These are phyloP conservation scores for Sebastes nivosus DNA, from an alignment of 2,797 vertebrate genomes.

Conservation along the genomic window DNA sequence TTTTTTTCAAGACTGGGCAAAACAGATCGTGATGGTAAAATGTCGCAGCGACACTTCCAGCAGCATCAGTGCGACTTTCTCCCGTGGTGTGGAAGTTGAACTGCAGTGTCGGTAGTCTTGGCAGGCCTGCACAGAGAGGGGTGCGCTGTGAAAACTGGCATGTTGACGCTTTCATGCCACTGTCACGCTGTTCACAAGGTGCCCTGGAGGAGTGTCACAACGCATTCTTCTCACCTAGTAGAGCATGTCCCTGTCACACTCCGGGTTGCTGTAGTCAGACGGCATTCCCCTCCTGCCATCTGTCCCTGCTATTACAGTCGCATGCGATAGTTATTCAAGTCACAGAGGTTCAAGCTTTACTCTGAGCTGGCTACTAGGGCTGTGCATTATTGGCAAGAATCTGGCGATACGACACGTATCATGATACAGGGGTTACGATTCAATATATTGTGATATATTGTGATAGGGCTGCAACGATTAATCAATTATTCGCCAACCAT, in stretches of 20 bases:
- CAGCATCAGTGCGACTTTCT: constrained; percentile 31
- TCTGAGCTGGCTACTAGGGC: neutral
- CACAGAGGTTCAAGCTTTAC: constrained; percentile 33
- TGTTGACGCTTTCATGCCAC: constrained; percentile 75
- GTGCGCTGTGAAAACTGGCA: constrained; percentile 74
- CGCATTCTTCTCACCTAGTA: constrained; percentile 69
- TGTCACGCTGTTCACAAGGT: constrained; percentile 74
- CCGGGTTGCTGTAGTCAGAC: constrained; percentile 66
- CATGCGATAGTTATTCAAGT: constrained; percentile 55
- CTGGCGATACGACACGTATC: no score
- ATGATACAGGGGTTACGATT: no score
- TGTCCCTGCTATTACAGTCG: constrained; percentile 46
- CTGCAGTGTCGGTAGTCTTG: constrained; percentile 58
- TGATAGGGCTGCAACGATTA: no score
- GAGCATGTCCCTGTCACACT: constrained; percentile 75
- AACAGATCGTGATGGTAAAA: constrained; percentile 44
- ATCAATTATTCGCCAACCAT: no score
- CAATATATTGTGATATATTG: no score
- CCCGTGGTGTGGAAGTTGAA: constrained; percentile 56
- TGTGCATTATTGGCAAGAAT: no score
- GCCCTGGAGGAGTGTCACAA: constrained; percentile 75
- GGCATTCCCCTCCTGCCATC: constrained; percentile 70
- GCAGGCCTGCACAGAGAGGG: constrained; percentile 55
- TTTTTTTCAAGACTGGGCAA: constrained; percentile 13
- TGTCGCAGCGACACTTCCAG: constrained; percentile 35